Evolutionary conservation across 2,113 vertebrate genomes (phyloP), one percentile per base, ranked within the genome.

Genomic region (Hydrolagus affinis): DNA sequence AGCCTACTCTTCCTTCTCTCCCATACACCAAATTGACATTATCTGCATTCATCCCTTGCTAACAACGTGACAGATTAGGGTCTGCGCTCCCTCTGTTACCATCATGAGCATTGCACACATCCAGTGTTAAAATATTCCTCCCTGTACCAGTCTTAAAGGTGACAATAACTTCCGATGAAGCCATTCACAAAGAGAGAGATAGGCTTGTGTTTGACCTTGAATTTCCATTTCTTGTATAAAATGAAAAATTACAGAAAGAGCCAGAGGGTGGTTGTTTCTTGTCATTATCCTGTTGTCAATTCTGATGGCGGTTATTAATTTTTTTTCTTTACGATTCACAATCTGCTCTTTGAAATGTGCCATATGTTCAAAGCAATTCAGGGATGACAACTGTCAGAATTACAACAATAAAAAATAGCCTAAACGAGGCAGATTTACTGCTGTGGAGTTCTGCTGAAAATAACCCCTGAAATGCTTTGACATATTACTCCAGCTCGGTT

Each of bases 311-410:
- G 95, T 95, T 96, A 95, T 96, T 96, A 96, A 96, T 96, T 96
- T 95, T 95, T 95, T 95, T 95, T 95, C 89, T 96, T 96, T 95
- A 96, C 95, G 95, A 95, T 96, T 95, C 94, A 93, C 95, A 96
- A 95, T 96, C 95, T 96, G 95, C 91, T 96, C 94, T 94, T 95
- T 95, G 95, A 96, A 95, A 96, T 94, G 95, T 94, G 94, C 95
- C 95, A 96, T 96, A 96, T 96, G 95, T 93, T 96, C 95, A 92
- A 92, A 95, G 95, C 94, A 94, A 96, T 95, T 95, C 94, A 93
- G 94, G 93, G 94, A 96, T 95, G 95, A 96, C 94, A 94, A 95
- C 94, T 95, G 95, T 96, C 94, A 95, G 94, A 94, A 94, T 94
- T 93, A 94, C 94, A 95, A 93, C 94, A 94, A 95, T 95, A 96